Conservation (phyloP, 2,113 vertebrate species). For the Planiliza haematocheilus region DNA sequence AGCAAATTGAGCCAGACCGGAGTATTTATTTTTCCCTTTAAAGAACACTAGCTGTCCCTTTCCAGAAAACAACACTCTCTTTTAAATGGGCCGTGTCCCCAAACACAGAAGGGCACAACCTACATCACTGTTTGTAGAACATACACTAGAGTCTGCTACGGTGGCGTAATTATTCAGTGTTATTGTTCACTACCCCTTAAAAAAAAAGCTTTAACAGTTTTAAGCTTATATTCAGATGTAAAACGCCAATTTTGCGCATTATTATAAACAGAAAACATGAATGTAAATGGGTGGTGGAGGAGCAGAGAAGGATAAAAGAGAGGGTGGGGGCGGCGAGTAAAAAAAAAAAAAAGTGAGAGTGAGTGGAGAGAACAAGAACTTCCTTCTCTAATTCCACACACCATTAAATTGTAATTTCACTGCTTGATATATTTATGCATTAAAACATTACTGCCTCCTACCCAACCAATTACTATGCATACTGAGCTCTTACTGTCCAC, state of each 20-base stretch:
- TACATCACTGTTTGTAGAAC: no score
- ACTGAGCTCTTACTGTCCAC: constrained; percentile 33
- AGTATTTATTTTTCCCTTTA: no score
- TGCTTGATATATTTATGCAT: constrained; percentile 74
- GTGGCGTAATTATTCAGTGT: no score
- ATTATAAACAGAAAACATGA: background rate
- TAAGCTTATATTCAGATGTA: no score
- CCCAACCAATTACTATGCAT: constrained; percentile 66
- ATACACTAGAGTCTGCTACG: no score
- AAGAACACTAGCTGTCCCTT: no score
- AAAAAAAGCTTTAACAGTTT: no score
- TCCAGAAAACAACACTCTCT: no score
- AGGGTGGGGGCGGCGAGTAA: background rate
- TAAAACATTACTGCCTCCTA: constrained; percentile 63
- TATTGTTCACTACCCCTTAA: no score
- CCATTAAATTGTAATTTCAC: constrained; percentile 73
- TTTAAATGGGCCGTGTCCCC: no score
- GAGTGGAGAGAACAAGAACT: constrained; percentile 48
- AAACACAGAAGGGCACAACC: no score
- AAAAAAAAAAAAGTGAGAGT: constrained; percentile 14
- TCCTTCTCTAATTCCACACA: constrained; percentile 72
- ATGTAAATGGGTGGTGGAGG: constrained; percentile 7
- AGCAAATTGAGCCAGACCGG: no score
- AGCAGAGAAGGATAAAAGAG: background rate
- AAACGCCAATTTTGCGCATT: constrained; percentile 3